Percentiles rank a stretch among this genome's conserved stretches.
Conservation (phyloP, 2,113 vertebrate genomes). For the Nycticryphes semicollaris region DNA sequence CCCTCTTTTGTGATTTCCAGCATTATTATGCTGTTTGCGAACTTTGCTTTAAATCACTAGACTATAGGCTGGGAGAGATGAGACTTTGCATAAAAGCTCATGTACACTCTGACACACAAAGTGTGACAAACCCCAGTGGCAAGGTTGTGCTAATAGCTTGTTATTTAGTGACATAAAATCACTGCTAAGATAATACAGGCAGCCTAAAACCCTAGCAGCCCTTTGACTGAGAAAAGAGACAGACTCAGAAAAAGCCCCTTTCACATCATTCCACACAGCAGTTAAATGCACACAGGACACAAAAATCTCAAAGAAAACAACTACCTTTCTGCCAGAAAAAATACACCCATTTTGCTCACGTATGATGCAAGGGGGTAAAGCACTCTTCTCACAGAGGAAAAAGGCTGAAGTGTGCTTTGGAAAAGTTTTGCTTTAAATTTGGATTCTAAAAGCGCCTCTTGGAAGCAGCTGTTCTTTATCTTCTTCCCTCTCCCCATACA, state of each 20-base stretch:
- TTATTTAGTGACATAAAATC: slow-evolving; percentile 35
- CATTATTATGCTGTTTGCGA: slow-evolving; percentile 66
- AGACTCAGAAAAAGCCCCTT: not conserved
- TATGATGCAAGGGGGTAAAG: not conserved
- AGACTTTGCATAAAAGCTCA: not conserved
- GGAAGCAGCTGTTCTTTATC: not conserved
- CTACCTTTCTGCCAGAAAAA: not conserved
- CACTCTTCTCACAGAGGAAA: not conserved
- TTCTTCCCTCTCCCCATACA: not conserved
- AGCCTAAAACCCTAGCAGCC: not conserved
- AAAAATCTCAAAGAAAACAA: not conserved
- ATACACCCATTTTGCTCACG: not conserved
- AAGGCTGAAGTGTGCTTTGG: not conserved
- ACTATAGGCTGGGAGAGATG: slow-evolving; percentile 19
- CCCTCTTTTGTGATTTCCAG: slow-evolving; percentile 67
- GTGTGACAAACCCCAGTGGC: slow-evolving; percentile 3
- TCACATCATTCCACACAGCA: not conserved
- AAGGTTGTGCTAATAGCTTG: slow-evolving; percentile 36
- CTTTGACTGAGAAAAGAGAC: not conserved
- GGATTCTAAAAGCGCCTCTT: not conserved
- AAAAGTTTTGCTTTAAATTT: not conserved
- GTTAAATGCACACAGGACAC: not conserved
- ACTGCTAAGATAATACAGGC: slow-evolving; percentile 6
- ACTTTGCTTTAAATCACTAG: slow-evolving; percentile 12
- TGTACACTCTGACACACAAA: not conserved